A percentile compares a stretch with the other conserved stretches of the same genome.
phyloP scores from a whole-genome alignment of 2,888 invertebrate species.

The Theretra japonica region DNA sequence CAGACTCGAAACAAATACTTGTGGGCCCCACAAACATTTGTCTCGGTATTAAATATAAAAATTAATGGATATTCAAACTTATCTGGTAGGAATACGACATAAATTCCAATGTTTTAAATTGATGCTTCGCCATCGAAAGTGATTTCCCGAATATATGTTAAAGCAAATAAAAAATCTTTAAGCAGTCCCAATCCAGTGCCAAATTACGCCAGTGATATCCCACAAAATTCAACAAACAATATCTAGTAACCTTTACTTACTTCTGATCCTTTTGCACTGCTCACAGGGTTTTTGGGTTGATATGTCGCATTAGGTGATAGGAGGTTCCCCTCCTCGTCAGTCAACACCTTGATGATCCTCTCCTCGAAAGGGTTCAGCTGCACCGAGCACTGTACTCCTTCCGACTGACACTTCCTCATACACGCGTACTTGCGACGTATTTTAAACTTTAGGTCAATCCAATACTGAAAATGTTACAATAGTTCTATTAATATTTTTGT shows the following conservation, averaged over 20 bases:
- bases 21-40: too few relatives aligned
- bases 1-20: too few relatives aligned
- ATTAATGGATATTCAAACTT: too few relatives aligned
- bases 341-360: slow-evolving; percentile 42
- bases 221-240: too few relatives aligned
- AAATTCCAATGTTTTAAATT: too few relatives aligned
- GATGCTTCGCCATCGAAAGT: too few relatives aligned
- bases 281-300: slow-evolving; percentile 9
- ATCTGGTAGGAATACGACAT: too few relatives aligned
- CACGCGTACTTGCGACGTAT: slow-evolving; percentile 45
- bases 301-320: slow-evolving; percentile 37
- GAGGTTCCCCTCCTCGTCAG: slow-evolving; percentile 46
- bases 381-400: slow-evolving; percentile 36
- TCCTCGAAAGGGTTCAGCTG: slow-evolving; percentile 42
- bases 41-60: too few relatives aligned
- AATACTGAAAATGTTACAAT: slow-evolving; percentile 43
- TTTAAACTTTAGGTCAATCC: slow-evolving; percentile 47
- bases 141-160: too few relatives aligned
- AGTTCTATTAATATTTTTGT: neutral
- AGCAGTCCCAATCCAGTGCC: too few relatives aligned
- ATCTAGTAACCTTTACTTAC: neutral
- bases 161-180: too few relatives aligned
- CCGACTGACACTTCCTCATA: slow-evolving; percentile 34
- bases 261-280: slow-evolving; percentile 35
- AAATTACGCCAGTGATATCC: too few relatives aligned